Evolutionary conservation across 2,888 invertebrate species (phyloP), one percentile per base, ranked within the genome.

Genomic region (Nomada flava): DNA sequence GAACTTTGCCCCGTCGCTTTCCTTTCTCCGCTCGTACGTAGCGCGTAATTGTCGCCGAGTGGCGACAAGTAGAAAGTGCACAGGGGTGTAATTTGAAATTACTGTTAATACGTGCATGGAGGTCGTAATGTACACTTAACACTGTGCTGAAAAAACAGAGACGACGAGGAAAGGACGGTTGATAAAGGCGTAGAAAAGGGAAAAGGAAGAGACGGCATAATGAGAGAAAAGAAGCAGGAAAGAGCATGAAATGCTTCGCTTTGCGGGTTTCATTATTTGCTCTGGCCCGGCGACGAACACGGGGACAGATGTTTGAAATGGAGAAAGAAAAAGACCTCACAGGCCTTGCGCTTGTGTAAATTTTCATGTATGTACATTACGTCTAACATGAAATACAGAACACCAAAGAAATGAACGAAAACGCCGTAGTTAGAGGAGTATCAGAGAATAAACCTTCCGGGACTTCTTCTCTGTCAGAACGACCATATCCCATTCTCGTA

Each of bases 11-110:
- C 55, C 59, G 67, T 67, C 70, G 60, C 71, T 52, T 55, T 59
- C 64, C 64, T 68, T 59, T 65, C 44, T 62, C 50, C 29, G 59
- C 42, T 78, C 70, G 36, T 82, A 70, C 70, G 68, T 59, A 42
- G 63, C 62, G 59, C 68, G 83, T 83, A 85, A 74, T 79, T 85
- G 84, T 79, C 76, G 62, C 69, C 71, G 83, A 80, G 76, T 71
- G 73, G 76, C 70, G 55, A 62, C 76, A 75, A 72, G 80, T 71
- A 74, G 73, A 76, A 82, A 79, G 74, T 73, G 79, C 79, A 70
- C 79, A 65, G 29, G 74, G 76, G 67, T 70, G 57, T 84, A 84
- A 85, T 83, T 85, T 76, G 77, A 85, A 87, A 78, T 82, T 83
- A 83, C 81, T 71, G 68, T 79, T 84, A 80, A 84, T 73, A 79